Evolutionary conservation across 2,797 vertebrate genomes (phyloP), one percentile per base, ranked within the genome.

Genomic region (Helostoma temminkii): DNA sequence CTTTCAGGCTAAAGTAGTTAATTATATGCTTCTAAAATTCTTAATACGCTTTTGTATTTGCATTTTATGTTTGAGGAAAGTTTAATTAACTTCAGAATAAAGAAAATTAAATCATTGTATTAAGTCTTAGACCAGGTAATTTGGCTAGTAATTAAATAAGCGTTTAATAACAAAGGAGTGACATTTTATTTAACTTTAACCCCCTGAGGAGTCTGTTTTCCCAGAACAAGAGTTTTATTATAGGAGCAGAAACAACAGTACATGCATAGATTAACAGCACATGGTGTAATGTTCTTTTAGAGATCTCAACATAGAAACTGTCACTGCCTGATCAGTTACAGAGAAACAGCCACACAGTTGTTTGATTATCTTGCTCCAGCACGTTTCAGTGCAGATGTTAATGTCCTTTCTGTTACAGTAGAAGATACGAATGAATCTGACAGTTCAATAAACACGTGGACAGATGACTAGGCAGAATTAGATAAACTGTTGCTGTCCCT

Each of bases 121-220:
- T n/a, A n/a, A n/a, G n/a, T n/a, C n/a, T n/a, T n/a, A n/a, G n/a
- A n/a, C n/a, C n/a, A n/a, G n/a, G n/a, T n/a, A n/a, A n/a, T n/a
- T n/a, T n/a, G n/a, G n/a, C 22, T 2, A 53, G 58, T 42, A 71
- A 47, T 36, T 28, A 5, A 49, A 34, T 37, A 37, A 37, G 36
- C 5, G n/a, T 55, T 48, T 46, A 26, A 15, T 36, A 39, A 59
- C 30, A 59, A 47, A 52, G 21, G n/a, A 1, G 19, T 30, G 24
- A 24, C 24, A 12, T 19, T 36, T 3, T 39, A 19, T 1, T 32
- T 32, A 1, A 53, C 19, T 5, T 3, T 25, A 28, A 16, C 8
- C 6, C 11, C 32, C 39, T 12, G 6, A 25, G 10, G 58, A 6
- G 3, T 1, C n/a, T 34, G n/a, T 43, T 48, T 24, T 10, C 3